phyloP scores from a whole-genome alignment of 2,888 invertebrate genomes.

The Melanostoma scalare region DNA sequence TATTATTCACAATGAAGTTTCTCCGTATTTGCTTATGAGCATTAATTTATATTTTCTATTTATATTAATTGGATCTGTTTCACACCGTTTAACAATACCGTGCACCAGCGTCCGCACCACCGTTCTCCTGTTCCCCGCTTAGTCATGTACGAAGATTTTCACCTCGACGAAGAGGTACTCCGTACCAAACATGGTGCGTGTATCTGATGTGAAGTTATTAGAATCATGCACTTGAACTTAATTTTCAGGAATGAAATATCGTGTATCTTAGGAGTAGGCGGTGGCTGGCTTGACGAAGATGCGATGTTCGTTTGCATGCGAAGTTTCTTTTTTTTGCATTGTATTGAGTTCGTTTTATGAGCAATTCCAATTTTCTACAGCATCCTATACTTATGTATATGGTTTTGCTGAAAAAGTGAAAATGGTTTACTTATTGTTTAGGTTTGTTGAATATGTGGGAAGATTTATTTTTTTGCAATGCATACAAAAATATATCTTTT shows the following conservation, averaged over 20 bases:
- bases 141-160: conserved; percentile 15
- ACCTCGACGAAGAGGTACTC: conserved; percentile 1
- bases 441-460: neutral
- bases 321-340: conserved; percentile 22
- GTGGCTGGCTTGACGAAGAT: conserved; percentile 6
- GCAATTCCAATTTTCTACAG: conserved; percentile 6
- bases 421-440: conserved; percentile 4
- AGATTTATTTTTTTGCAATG: neutral
- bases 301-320: conserved; percentile 24
- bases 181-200: conserved; percentile 31
- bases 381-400: neutral
- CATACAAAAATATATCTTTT: neutral
- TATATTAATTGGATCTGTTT: conserved; percentile 57
- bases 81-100: conserved; percentile 59
- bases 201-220: conserved; percentile 30
- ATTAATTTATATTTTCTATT: neutral
- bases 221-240: conserved; percentile 68
- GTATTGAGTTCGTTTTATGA: neutral
- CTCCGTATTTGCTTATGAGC: conserved; percentile 1
- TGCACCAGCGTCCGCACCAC: conserved; percentile 1
- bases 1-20: conserved; percentile 6
- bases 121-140: conserved; percentile 6
- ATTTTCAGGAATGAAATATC: conserved; percentile 18
- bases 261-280: conserved; percentile 16
- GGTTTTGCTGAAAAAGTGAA: conserved; percentile 8